phyloP scores from a whole-genome alignment of 2,113 vertebrate species.

The Romanogobio albipinnatus region DNA sequence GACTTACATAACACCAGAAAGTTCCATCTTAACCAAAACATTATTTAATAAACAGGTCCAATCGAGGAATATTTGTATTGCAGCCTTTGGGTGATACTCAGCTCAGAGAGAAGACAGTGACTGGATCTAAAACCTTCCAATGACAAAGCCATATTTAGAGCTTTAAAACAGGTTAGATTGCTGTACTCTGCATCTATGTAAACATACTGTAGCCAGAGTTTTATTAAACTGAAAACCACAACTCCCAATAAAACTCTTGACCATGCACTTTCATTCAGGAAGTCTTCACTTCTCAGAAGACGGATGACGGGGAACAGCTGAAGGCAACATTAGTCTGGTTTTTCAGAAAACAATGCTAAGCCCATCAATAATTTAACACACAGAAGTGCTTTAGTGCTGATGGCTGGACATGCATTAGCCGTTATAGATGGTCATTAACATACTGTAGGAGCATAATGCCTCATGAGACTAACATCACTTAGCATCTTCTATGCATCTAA shows the following conservation, averaged over 20 bases:
- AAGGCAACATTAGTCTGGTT: slow-evolving; percentile 34
- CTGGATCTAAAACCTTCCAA: neutral
- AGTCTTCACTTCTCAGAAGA: neutral
- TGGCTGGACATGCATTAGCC: slow-evolving; percentile 26
- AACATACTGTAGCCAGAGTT: neutral
- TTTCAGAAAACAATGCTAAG: neutral
- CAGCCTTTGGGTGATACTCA: neutral
- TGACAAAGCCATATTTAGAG: neutral
- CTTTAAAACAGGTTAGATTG: neutral
- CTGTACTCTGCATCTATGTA: neutral
- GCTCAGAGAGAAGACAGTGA: neutral
- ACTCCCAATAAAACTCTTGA: slow-evolving; percentile 17
- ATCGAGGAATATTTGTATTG: neutral
- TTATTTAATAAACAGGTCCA: neutral
- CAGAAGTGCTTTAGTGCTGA: slow-evolving; percentile 33
- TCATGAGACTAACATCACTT: neutral
- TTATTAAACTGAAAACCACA: neutral
- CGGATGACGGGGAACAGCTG: neutral
- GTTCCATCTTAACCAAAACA: neutral
- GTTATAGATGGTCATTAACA: slow-evolving; percentile 34
- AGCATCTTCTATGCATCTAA: neutral
- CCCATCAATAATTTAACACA: slow-evolving; percentile 46
- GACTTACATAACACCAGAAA: neutral
- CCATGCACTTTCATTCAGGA: slow-evolving; percentile 5
- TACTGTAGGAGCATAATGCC: slow-evolving; percentile 7